These are phyloP conservation scores for Catostomus latipinnis DNA, from an alignment of 2,797 vertebrate genomes.

Conservation along the genomic window DNA sequence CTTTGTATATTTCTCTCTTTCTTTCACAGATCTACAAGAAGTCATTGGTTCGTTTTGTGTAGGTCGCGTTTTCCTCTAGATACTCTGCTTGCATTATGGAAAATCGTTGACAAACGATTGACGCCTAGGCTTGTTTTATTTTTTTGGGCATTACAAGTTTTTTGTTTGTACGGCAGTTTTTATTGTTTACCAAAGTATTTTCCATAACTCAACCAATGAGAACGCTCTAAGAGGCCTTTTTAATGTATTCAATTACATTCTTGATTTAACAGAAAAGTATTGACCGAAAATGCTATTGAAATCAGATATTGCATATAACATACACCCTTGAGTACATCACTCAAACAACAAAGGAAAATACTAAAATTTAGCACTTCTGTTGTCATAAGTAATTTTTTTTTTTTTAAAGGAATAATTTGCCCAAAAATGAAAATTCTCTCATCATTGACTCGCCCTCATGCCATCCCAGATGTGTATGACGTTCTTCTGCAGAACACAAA, in stretches of 20 bases:
- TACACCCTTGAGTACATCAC: background rate
- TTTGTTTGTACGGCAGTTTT: background rate
- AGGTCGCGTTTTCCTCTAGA: background rate
- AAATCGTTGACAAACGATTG: background rate
- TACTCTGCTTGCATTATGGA: background rate
- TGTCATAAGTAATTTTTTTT: background rate
- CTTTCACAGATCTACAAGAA: conserved; percentile 19
- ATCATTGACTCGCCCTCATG: too few relatives aligned
- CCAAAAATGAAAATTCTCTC: too few relatives aligned
- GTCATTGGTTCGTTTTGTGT: background rate
- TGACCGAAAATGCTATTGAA: background rate
- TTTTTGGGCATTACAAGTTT: background rate
- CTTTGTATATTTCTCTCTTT: conserved; percentile 15
- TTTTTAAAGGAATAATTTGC: too few relatives aligned
- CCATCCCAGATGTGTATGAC: too few relatives aligned
- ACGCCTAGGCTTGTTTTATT: background rate
- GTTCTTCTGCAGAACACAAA: too few relatives aligned
- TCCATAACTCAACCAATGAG: background rate
- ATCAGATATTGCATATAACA: background rate
- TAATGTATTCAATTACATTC: background rate
- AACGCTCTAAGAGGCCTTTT: background rate
- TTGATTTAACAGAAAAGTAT: background rate
- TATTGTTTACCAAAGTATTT: background rate
- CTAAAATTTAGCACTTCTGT: background rate
- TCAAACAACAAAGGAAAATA: background rate